Conservation (phyloP, 1,140 invertebrate genomes). For the Zaprionus camerounensis region DNA sequence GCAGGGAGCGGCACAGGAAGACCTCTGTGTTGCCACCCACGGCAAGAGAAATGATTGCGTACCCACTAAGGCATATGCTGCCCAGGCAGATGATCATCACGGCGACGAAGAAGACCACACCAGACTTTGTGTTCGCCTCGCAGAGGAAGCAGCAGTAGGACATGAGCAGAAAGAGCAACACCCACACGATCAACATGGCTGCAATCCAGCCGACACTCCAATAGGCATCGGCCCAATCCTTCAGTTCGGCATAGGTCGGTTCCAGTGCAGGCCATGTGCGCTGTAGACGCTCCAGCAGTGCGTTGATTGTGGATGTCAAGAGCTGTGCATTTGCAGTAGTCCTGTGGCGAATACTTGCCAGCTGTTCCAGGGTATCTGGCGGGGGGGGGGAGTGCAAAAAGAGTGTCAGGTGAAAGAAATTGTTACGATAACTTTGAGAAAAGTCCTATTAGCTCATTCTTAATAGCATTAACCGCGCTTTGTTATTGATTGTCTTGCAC, state of each 20-base stretch:
- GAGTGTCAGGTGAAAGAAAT: slow-evolving; percentile 60
- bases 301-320: slow-evolving; percentile 74
- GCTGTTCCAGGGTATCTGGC: slow-evolving; percentile 77
- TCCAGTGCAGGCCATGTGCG: slow-evolving; percentile 69
- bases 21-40: slow-evolving; percentile 85
- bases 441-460: too few relatives aligned
- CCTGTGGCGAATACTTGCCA: slow-evolving; percentile 74
- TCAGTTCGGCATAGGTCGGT: slow-evolving; percentile 68
- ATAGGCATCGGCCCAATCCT: slow-evolving; percentile 69
- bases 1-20: slow-evolving; percentile 87
- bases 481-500: slow-evolving; percentile 68
- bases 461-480: slow-evolving; percentile 5
- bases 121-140: slow-evolving; percentile 85
- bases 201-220: slow-evolving; percentile 79
- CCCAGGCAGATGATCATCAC: slow-evolving; percentile 81
- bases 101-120: slow-evolving; percentile 85
- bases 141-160: slow-evolving; percentile 85
- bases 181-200: slow-evolving; percentile 73
- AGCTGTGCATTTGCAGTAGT: slow-evolving; percentile 80
- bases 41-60: slow-evolving; percentile 80
- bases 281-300: slow-evolving; percentile 67
- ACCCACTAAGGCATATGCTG: slow-evolving; percentile 79
- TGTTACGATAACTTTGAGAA: too few relatives aligned
- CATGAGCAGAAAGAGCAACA: slow-evolving; percentile 79
- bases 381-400: slow-evolving; percentile 45